A percentile compares a stretch with the other conserved stretches of the same genome.
Conservation (phyloP, 1,140 invertebrate genomes). For the Rhyzopertha dominica region DNA sequence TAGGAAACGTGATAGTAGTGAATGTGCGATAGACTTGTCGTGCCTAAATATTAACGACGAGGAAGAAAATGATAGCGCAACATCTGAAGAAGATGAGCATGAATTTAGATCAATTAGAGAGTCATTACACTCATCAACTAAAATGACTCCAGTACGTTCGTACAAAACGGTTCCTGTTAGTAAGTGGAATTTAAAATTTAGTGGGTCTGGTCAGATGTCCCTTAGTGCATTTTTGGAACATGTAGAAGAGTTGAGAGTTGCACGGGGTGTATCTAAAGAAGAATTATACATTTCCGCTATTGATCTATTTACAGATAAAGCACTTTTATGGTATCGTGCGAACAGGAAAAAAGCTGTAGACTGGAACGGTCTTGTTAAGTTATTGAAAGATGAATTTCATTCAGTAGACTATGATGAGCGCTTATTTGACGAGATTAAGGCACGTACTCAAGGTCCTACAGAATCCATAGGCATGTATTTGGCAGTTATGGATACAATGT, state of each 20-base stretch:
- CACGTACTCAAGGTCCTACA: constrained; percentile 29
- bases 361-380: too few relatives aligned
- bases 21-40: too few relatives aligned
- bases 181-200: constrained; percentile 20
- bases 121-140: too few relatives aligned
- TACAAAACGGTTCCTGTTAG: too few relatives aligned
- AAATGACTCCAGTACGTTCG: too few relatives aligned
- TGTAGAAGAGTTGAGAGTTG: constrained; percentile 27
- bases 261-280: constrained; percentile 24
- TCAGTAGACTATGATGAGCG: constrained; percentile 31
- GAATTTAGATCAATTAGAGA: too few relatives aligned
- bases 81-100: too few relatives aligned
- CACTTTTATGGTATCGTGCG: constrained; percentile 32
- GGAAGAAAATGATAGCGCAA: too few relatives aligned
- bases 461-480: constrained; percentile 33
- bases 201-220: constrained; percentile 22
- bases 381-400: constrained; percentile 25
- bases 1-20: too few relatives aligned
- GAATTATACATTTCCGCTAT: constrained; percentile 24
- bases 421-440: constrained; percentile 31
- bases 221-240: constrained; percentile 33
- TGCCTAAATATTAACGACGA: too few relatives aligned
- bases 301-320: constrained; percentile 31
- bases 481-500: constrained; percentile 35
- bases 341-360: too few relatives aligned